These are phyloP conservation scores for Piscicola geometra DNA, from an alignment of 2,888 invertebrate genomes.

Conservation along the genomic window DNA sequence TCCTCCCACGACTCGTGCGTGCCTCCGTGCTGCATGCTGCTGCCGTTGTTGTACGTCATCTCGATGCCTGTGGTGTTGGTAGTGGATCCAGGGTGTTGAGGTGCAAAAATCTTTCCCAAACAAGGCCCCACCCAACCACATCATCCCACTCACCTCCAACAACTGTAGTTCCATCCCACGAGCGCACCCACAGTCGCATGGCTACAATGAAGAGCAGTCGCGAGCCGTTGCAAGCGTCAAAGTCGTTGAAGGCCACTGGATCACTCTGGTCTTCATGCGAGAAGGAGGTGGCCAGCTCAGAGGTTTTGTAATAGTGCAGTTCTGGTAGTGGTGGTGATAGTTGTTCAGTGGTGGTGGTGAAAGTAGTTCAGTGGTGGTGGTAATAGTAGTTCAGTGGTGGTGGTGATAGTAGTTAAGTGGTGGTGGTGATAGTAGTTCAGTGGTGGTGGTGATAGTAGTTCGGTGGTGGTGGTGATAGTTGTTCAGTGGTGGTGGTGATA, in stretches of 20 bases:
- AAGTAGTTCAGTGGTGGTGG: too few relatives aligned
- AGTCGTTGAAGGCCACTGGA: neutral
- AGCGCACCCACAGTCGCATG: neutral
- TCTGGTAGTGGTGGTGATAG: too few relatives aligned
- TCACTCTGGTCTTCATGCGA: constrained; percentile 6
- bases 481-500: too few relatives aligned
- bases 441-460: too few relatives aligned
- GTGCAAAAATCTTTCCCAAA: too few relatives aligned
- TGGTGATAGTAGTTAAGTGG: too few relatives aligned
- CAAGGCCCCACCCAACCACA: neutral
- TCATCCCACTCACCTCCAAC: neutral
- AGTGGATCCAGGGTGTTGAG: neutral
- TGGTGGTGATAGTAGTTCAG: too few relatives aligned
- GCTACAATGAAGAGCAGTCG: constrained; percentile 8
- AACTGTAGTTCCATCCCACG: neutral
- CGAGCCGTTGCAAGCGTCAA: neutral
- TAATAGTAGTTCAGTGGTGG: too few relatives aligned
- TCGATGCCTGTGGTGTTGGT: constrained; percentile 4
- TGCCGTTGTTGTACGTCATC: constrained; percentile 18
- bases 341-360: too few relatives aligned
- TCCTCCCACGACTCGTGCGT: neutral
- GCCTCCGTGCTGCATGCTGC: constrained; percentile 1
- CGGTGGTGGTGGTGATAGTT: too few relatives aligned
- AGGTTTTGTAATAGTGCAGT: neutral
- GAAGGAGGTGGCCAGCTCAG: constrained; percentile 8